Percentiles rank a stretch among this genome's conserved stretches.
phyloP scores from a whole-genome alignment of 2,113 vertebrate species.

The Myrmecophaga tridactyla region DNA sequence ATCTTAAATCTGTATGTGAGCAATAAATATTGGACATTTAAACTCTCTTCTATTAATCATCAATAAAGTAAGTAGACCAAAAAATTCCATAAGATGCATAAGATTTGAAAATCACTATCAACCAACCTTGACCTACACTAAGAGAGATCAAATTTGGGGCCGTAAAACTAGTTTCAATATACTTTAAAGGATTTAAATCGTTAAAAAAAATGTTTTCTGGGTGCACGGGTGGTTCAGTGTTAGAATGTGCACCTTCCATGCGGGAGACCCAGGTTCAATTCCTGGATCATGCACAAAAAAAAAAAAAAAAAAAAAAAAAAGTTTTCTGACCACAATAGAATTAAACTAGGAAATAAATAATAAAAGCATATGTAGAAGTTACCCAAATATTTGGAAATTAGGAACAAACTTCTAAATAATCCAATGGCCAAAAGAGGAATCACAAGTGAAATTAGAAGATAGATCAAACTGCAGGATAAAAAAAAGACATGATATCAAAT shows the following conservation, averaged over 20 bases:
- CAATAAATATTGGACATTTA: not conserved
- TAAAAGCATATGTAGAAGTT: not conserved
- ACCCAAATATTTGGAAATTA: not conserved
- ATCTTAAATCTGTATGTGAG: not conserved
- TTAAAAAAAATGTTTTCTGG: not conserved
- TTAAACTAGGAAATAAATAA: constrained; percentile 12
- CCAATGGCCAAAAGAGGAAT: not conserved
- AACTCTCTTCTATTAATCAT: not conserved
- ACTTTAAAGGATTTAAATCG: not conserved
- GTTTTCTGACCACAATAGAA: not conserved
- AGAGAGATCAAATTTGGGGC: not conserved
- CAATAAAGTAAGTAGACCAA: not conserved
- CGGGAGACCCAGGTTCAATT: too few relatives aligned
- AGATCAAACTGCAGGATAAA: not conserved
- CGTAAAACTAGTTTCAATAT: not conserved
- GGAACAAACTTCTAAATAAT: not conserved
- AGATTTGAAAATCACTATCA: constrained; percentile 1
- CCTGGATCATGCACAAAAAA: too few relatives aligned
- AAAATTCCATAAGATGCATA: not conserved
- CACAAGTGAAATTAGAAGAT: not conserved
- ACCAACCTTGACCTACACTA: not conserved
- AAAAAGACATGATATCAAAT: not conserved
- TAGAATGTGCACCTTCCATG: too few relatives aligned
- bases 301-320: too few relatives aligned
- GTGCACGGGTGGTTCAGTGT: too few relatives aligned